Evolutionary conservation across 2,797 vertebrate genomes (phyloP).

Genomic region (Mionectes olivaceus): DNA sequence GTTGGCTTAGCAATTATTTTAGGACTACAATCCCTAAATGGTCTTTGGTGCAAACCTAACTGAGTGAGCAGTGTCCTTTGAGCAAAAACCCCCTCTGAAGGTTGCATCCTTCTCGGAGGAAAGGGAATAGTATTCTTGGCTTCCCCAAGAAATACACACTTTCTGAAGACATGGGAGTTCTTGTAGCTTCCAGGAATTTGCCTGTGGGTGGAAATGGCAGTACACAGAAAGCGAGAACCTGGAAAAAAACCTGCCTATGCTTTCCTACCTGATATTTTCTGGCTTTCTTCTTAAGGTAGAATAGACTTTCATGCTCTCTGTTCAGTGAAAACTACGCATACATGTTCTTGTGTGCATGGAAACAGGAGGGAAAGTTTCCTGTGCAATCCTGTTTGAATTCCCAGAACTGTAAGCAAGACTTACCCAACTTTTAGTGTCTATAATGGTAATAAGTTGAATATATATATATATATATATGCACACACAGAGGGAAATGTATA

Average conservation of each 20-base stretch:
- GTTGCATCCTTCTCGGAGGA: neutral
- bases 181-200: neutral
- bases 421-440: neutral
- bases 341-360: neutral
- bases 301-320: neutral
- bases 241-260: neutral
- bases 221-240: neutral
- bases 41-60: neutral
- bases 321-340: neutral
- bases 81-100: neutral
- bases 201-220: neutral
- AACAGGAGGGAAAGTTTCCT: neutral
- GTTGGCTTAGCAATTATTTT: neutral
- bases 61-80: neutral
- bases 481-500: neutral
- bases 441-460: neutral
- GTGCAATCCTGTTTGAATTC: conserved; percentile 8
- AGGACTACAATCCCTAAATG: neutral
- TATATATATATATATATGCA: neutral
- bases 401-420: neutral
- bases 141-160: neutral
- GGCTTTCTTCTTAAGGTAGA: neutral
- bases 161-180: accelerated
- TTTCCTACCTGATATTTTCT: neutral
- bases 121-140: neutral